Evolutionary conservation across 2,113 vertebrate genomes (phyloP).

Genomic region (Glareola pratincola): DNA sequence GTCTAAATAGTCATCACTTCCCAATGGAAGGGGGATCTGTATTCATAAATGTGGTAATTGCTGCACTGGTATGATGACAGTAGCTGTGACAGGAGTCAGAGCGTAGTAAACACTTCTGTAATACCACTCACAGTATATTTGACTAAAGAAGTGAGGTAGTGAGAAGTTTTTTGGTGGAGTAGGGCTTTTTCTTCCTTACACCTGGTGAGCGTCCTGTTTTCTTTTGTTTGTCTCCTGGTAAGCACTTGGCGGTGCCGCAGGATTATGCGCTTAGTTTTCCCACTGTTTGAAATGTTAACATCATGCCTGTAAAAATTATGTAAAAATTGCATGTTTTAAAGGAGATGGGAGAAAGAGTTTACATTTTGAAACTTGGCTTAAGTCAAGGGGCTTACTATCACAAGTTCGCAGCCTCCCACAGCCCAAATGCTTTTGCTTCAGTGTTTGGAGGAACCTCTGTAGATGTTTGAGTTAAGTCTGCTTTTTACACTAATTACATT

Average conservation of each 20-base stretch:
- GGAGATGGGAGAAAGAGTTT: rapidly evolving
- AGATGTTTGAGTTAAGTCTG: not conserved
- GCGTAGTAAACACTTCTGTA: too few relatives aligned
- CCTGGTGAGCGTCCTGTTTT: not conserved
- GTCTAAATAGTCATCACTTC: rapidly evolving
- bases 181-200: not conserved
- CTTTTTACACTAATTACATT: not conserved
- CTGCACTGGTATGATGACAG: not conserved
- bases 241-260: not conserved
- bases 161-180: not conserved
- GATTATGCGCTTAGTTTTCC: not conserved
- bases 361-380: not conserved
- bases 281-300: not conserved
- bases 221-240: not conserved
- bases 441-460: not conserved
- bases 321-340: not conserved
- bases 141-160: not conserved
- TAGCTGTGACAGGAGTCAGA: too few relatives aligned
- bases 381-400: not conserved
- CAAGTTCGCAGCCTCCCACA: not conserved
- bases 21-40: not conserved
- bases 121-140: not conserved
- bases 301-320: not conserved
- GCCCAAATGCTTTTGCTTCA: not conserved
- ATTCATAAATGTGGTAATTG: too few relatives aligned